Evolutionary conservation across 2,888 invertebrate species (phyloP).

Genomic region (Tenodera sinensis): DNA sequence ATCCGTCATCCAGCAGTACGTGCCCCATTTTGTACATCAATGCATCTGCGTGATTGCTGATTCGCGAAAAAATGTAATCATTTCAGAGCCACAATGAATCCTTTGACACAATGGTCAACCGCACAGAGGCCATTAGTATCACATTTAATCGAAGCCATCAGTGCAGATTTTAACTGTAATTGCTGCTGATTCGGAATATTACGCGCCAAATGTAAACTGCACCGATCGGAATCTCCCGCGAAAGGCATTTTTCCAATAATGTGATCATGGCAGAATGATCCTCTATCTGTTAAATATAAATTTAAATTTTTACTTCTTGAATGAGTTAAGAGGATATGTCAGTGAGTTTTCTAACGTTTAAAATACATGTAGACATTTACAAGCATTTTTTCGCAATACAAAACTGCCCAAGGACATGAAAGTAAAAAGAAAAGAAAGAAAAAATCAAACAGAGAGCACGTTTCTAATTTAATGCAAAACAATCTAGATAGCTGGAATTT

Average conservation of each 20-base stretch:
- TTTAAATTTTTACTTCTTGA: too few relatives aligned
- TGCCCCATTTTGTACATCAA: neutral
- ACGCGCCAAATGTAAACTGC: neutral
- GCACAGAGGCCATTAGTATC: neutral
- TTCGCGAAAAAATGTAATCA: neutral
- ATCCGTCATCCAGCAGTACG: neutral
- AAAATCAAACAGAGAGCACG: too few relatives aligned
- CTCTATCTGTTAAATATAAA: too few relatives aligned
- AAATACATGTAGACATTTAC: too few relatives aligned
- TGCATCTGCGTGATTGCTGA: neutral
- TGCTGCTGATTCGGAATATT: neutral
- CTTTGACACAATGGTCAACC: neutral
- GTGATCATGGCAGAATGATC: neutral
- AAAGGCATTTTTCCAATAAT: neutral
- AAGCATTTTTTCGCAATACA: too few relatives aligned
- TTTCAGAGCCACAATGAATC: neutral
- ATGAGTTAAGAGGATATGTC: too few relatives aligned
- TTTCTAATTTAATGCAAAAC: too few relatives aligned
- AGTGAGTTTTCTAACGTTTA: too few relatives aligned
- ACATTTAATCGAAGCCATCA: neutral
- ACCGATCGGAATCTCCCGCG: neutral
- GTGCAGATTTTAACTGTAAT: neutral
- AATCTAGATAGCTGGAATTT: too few relatives aligned
- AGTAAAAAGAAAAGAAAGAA: too few relatives aligned
- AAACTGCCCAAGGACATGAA: too few relatives aligned